phyloP scores from a whole-genome alignment of 2,888 invertebrate genomes.

The Acanthococcus lagerstroemiae region DNA sequence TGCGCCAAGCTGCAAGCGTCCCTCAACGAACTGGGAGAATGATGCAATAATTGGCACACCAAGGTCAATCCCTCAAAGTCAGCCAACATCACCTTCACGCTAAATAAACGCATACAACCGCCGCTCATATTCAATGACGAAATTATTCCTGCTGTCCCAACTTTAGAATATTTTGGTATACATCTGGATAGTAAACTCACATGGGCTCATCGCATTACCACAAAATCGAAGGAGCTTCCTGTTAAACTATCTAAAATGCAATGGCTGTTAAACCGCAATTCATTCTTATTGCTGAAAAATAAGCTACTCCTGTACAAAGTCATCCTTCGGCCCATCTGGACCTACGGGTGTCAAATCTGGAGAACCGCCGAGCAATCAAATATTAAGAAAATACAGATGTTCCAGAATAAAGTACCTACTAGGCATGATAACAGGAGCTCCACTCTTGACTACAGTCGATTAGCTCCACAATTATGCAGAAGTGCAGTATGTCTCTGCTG shows the following conservation, averaged over 20 bases:
- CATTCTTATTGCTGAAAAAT: neutral
- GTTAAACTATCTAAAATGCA: neutral
- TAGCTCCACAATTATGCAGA: neutral
- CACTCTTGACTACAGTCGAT: neutral
- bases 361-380: neutral
- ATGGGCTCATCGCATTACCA: neutral
- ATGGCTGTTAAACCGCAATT: neutral
- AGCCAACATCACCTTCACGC: too few relatives aligned
- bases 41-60: too few relatives aligned
- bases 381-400: neutral
- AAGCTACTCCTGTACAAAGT: constrained; percentile 4
- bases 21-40: too few relatives aligned
- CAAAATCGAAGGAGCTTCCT: neutral
- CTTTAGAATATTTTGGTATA: neutral
- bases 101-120: neutral
- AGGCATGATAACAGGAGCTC: neutral
- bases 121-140: neutral
- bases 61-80: too few relatives aligned
- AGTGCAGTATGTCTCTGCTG: neutral
- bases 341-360: neutral
- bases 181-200: neutral
- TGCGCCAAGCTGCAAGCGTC: too few relatives aligned
- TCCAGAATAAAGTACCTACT: constrained; percentile 6
- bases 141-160: neutral
- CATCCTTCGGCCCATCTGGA: constrained; percentile 5